phyloP scores from a whole-genome alignment of 2,797 vertebrate genomes.

The Sciaenops ocellatus region DNA sequence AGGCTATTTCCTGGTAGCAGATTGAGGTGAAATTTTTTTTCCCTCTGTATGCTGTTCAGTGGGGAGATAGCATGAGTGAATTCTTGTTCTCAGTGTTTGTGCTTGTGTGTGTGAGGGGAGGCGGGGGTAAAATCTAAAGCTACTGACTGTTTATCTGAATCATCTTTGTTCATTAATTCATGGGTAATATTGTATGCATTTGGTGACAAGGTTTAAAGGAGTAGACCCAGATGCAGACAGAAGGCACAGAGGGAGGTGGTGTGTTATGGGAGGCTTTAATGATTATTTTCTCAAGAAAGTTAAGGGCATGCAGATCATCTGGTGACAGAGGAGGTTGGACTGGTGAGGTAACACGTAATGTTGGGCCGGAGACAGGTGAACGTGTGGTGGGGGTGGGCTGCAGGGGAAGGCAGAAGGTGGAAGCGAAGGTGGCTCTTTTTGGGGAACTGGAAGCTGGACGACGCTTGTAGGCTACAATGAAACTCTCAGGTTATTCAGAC shows the following conservation, averaged over 20 bases:
- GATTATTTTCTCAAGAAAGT: slow-evolving; percentile 49
- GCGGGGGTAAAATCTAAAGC: slow-evolving; percentile 68
- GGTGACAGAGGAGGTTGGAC: slow-evolving; percentile 8
- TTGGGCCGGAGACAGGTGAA: background rate
- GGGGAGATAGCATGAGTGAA: slow-evolving; percentile 69
- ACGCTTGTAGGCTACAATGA: background rate
- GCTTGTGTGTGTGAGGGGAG: slow-evolving; percentile 56
- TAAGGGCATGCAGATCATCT: slow-evolving; percentile 35
- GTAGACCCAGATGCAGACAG: slow-evolving; percentile 65
- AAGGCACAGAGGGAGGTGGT: slow-evolving; percentile 41
- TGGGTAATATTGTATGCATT: slow-evolving; percentile 84
- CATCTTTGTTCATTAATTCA: slow-evolving; percentile 89
- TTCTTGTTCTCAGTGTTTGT: slow-evolving; percentile 74
- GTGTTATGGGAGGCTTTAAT: slow-evolving; percentile 48
- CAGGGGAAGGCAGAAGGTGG: background rate
- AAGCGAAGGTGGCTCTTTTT: background rate
- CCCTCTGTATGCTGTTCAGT: slow-evolving; percentile 74
- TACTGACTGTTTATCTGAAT: slow-evolving; percentile 83
- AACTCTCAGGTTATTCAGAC: background rate
- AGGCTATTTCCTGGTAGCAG: slow-evolving; percentile 83
- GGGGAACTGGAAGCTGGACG: background rate
- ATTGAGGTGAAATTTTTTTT: slow-evolving; percentile 84
- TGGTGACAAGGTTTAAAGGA: slow-evolving; percentile 75
- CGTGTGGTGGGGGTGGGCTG: background rate
- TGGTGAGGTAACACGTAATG: slow-evolving; percentile 16